Percentiles rank a stretch among this genome's conserved stretches.
Conservation (phyloP, 2,113 vertebrate species). For the Tapirus terrestris region DNA sequence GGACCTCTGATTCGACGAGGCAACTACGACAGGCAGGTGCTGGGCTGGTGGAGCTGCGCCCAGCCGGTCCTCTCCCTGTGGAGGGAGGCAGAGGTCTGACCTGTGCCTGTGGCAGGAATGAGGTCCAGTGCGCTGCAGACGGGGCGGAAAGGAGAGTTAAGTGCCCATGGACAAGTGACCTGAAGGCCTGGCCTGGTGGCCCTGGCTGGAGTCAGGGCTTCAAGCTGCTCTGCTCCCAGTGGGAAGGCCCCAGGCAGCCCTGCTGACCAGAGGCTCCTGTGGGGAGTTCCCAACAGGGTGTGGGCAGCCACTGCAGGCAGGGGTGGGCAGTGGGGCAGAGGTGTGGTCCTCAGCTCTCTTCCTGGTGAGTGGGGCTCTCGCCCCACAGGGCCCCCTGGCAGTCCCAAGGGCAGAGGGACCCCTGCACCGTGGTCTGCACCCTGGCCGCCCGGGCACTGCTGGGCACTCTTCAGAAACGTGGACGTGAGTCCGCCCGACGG, state of each 20-base stretch:
- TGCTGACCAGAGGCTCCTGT: no score
- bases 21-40: neutral
- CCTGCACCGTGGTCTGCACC: neutral
- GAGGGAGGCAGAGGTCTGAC: neutral
- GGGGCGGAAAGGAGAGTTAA: neutral
- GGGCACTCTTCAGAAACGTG: neutral
- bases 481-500: neutral
- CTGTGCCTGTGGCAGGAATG: neutral
- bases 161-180: no score
- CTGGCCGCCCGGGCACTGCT: rapidly evolving
- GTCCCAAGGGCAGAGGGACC: neutral
- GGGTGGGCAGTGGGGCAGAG: neutral
- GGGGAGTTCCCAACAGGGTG: neutral
- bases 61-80: neutral
- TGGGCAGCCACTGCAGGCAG: neutral
- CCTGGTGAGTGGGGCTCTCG: neutral
- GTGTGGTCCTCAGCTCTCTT: neutral
- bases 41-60: neutral
- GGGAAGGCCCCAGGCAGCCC: neutral
- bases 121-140: neutral
- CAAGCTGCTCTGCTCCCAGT: neutral
- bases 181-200: neutral
- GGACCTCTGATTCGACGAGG: neutral
- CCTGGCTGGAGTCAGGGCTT: neutral
- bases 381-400: neutral